These are phyloP conservation scores for Ferrisia virgata DNA, from an alignment of 2,888 invertebrate species.

Conservation along the genomic window DNA sequence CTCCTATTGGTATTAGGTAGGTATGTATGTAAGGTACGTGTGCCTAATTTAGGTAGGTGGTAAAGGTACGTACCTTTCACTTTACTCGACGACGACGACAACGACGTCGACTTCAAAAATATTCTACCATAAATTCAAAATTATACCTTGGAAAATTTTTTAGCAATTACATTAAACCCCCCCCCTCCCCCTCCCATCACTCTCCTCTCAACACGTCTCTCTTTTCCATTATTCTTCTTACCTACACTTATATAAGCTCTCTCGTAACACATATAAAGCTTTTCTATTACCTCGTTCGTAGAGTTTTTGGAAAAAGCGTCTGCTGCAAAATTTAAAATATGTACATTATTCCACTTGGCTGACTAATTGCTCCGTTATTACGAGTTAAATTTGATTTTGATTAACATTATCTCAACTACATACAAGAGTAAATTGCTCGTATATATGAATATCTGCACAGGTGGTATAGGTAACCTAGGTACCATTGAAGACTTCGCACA, in stretches of 20 bases:
- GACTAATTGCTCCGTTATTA: not conserved
- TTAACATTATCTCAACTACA: not conserved
- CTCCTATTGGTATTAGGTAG: not conserved
- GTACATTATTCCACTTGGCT: not conserved
- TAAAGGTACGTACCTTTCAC: too few relatives aligned
- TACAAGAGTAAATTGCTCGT: too few relatives aligned
- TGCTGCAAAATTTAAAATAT: not conserved
- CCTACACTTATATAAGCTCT: too few relatives aligned
- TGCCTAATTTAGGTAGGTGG: too few relatives aligned
- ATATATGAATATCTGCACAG: too few relatives aligned
- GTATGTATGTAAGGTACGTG: not conserved
- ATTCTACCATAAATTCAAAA: not conserved
- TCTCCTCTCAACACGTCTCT: too few relatives aligned
- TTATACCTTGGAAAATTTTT: not conserved
- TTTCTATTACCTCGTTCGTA: too few relatives aligned
- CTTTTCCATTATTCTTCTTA: too few relatives aligned
- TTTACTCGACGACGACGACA: not conserved
- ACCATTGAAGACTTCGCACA: slow-evolving; percentile 1
- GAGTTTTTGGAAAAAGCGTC: not conserved
- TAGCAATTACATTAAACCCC: not conserved
- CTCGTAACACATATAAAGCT: not conserved
- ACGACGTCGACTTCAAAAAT: not conserved
- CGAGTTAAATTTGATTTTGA: slow-evolving; percentile 3
- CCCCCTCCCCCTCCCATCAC: not conserved
- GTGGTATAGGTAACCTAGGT: too few relatives aligned